Evolutionary conservation across 2,888 invertebrate genomes (phyloP).

Genomic region (Nomada ruficornis): DNA sequence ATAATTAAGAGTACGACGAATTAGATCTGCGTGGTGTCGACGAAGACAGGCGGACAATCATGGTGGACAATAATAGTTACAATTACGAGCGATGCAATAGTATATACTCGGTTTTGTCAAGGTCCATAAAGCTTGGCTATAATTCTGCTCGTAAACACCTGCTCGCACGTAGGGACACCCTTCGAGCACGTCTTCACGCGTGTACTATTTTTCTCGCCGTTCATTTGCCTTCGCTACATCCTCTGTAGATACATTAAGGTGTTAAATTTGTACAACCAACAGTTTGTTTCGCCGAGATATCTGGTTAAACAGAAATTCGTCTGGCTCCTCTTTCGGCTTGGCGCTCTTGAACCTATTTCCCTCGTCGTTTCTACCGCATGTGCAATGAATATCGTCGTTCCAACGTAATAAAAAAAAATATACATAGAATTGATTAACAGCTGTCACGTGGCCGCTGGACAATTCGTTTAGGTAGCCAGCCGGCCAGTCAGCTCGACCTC

Average conservation of each 20-base stretch:
- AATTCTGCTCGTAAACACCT: conserved; percentile 79
- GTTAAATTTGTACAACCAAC: too few relatives aligned
- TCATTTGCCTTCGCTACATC: not conserved
- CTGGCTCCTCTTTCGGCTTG: too few relatives aligned
- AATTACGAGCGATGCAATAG: conserved; percentile 75
- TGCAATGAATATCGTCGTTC: too few relatives aligned
- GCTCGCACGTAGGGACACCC: conserved; percentile 10
- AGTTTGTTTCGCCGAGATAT: too few relatives aligned
- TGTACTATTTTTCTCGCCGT: not conserved
- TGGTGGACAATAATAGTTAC: conserved; percentile 75
- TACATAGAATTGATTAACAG: too few relatives aligned
- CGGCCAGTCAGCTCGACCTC: not conserved
- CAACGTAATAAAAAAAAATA: too few relatives aligned
- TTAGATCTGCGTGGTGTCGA: not conserved
- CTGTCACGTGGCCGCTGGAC: too few relatives aligned
- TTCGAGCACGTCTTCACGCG: not conserved
- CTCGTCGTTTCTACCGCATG: too few relatives aligned
- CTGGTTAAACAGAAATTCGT: too few relatives aligned
- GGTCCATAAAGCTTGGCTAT: conserved; percentile 77
- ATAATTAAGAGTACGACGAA: conserved; percentile 19
- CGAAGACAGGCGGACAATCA: conserved; percentile 30
- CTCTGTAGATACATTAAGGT: not conserved
- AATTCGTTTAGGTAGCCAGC: not conserved
- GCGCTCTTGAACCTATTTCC: too few relatives aligned
- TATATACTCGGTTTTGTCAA: conserved; percentile 71